Evolutionary conservation across 2,797 vertebrate genomes (phyloP), one percentile per base, ranked within the genome.

Genomic region (Silurus aristotelis): DNA sequence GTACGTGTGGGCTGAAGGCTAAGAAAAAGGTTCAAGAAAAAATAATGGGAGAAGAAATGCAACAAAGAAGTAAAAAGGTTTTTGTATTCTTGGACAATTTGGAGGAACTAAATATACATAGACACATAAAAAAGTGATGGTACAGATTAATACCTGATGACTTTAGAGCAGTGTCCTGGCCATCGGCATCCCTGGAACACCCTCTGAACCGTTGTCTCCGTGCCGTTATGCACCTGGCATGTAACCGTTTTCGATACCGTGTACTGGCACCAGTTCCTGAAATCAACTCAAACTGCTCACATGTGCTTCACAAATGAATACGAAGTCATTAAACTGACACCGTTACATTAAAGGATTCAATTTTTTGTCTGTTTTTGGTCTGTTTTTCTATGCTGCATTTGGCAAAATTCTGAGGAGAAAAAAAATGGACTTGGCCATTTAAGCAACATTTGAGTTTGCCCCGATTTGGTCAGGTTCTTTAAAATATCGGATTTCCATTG

Each of bases 201-300:
- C 64, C 98, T 94, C 93, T 99, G 98, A 89, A 98, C 95, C 72
- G 96, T 94, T 0, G 97, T 96, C 90, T 98, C 97, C 0, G 97
- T 97, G 77, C 98, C 98, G 3, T 99, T 99, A 89, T 97, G 97
- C 89, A 99, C 97, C 91, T 99, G 97, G 92, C 98, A 99, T 84
- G 96, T 96, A 83, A 99, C 96, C 0, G 95, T 98, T 92, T 94
- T 96, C 55, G 96, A 97, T 83, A 97, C 96, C 0, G 96, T 97
- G 83, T 97, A 97, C 91, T 97, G 97, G 90, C 98, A 99, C 98
- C 98, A 99, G 89, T 99, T 98, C 93, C 98, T 99, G 92, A 56
- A 68, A 84, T 17, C 0, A 27, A 43, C 6, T 9, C 20, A 9
- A 79, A 46, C 58, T 63, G 38, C 20, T 79, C 75, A 60, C 56